Base-by-base conservation (phyloP, 1,140 invertebrate species). In the Bombus vancouverensis region DNA sequence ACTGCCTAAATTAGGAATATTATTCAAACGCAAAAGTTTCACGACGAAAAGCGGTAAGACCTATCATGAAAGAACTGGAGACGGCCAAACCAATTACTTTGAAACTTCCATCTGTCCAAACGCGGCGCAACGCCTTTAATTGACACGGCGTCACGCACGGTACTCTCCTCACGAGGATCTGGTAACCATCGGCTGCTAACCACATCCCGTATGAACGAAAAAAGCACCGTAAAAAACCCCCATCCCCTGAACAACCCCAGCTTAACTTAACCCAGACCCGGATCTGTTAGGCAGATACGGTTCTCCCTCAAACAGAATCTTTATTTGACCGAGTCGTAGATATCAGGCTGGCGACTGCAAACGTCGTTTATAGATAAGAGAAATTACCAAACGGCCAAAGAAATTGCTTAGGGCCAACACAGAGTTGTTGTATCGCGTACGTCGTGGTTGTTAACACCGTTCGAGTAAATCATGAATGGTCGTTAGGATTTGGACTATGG, bases 401-500 rank as follows among this genome's bases (percentile, higher is more conserved):
- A 62, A 72, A 85, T 71, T 66, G 68, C 28, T 13, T 65, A 15
- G 34, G 76, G 18, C 1, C 42, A 12, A 37, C 2, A 8, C 65
- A 57, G 66, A 68, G 53, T 39, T 10, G n/a, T 22, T 25, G 82
- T 84, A 59, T 71, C 34, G 59, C 37, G 53, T 62, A 34, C 28
- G 32, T 82, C 66, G 32, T 1, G 39, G 39, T 2, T 59, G 83
- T 73, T 85, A 85, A 28, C 77, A 59, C 42, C 15, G 68, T 12
- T 18, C 18, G 77, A 80, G 77, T 85, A 80, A 85, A 85, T 85
- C 83, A 80, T 47, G 77, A 85, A 72, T 68, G 83, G 83, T 85
- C 83, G 83, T 85, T 80, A 85, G 83, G 77, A 80, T 85, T 85
- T 85, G 25, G 83, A 80, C 57, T 57, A 85, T 53, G 83, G 42